Evolutionary conservation across 1,140 invertebrate species (phyloP), one percentile per base, ranked within the genome.

Genomic region (Galleria mellonella): DNA sequence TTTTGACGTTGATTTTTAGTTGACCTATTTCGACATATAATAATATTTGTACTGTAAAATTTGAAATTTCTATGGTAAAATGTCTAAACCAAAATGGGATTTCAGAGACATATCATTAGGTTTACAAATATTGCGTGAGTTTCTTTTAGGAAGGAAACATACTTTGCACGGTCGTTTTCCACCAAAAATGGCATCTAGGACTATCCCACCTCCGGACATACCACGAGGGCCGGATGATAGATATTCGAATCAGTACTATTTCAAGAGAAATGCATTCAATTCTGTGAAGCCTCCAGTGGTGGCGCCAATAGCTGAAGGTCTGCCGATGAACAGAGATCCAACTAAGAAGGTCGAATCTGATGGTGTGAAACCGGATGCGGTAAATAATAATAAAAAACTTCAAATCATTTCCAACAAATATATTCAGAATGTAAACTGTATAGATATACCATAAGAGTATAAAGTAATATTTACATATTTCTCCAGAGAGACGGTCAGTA

Each of bases 211-310:
- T 13, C 62, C 73, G 0, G 66, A 76, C 5, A 54, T 81, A 17
- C 70, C 71, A 12, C 56, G 75, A 4, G 64, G 65, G 1, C 62
- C 70, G 0, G 66, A 74, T 8, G 31, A 43, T 15, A 75, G 63
- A 30, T 81, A 77, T 49, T 66, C 69, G 1, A 41, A 72, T 0
- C 55, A 70, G 32, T 77, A 72, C 48, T 81, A 83, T 36, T 43
- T 33, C 32, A 28, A 61, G 14, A 51, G 79, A 40, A 51, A 64
- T 51, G 64, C 49, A 1, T 55, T 59, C 28, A 50, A 72, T 48
- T 77, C 76, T 2, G 71, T 83, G 5, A 54, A 62, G 6, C 74
- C 76, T 4, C 79, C 76, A 1, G 58, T 81, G 5, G 57, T 81
- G 9, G 74, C 69, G 1, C 79, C 76, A 1, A 41, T 81, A 5